Conservation (phyloP, 1,140 invertebrate species). For the Macrobrachium rosenbergii region DNA sequence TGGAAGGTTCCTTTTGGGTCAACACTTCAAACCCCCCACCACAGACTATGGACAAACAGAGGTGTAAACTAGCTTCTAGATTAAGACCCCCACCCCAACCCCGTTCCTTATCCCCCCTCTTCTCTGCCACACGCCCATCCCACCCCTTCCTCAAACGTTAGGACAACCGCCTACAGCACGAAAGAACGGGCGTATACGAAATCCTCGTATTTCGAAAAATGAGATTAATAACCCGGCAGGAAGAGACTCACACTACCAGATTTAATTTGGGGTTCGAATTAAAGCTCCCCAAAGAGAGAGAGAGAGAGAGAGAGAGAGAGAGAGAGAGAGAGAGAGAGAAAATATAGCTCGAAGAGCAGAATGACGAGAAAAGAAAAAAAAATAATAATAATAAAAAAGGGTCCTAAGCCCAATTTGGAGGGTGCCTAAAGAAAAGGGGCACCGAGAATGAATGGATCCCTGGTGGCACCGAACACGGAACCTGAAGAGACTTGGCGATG, state of each 20-base stretch:
- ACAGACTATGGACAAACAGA: constrained; percentile 53
- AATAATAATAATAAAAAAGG: constrained; percentile 21
- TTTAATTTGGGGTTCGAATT: not conserved
- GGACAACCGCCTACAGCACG: too few relatives aligned
- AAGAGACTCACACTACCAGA: not conserved
- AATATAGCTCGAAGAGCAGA: not conserved
- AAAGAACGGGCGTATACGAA: too few relatives aligned
- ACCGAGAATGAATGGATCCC: constrained; percentile 54
- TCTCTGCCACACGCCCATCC: not conserved
- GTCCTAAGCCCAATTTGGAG: constrained; percentile 50
- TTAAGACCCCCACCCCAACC: not conserved
- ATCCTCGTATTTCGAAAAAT: too few relatives aligned
- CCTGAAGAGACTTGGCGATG: not conserved
- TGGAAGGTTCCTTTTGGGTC: constrained; percentile 52
- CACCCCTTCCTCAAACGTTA: not conserved
- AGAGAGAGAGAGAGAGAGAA: not conserved
- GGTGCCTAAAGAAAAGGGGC: constrained; percentile 12
- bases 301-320: not conserved
- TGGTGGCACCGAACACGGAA: constrained; percentile 39
- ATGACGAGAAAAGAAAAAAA: too few relatives aligned
- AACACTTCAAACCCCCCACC: constrained; percentile 55
- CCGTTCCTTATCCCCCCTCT: not conserved
- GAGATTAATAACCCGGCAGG: too few relatives aligned
- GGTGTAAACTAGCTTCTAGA: constrained; percentile 39
- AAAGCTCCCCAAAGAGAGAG: not conserved